phyloP scores from a whole-genome alignment of 2,888 invertebrate genomes.

The Aporophyla nigra region DNA sequence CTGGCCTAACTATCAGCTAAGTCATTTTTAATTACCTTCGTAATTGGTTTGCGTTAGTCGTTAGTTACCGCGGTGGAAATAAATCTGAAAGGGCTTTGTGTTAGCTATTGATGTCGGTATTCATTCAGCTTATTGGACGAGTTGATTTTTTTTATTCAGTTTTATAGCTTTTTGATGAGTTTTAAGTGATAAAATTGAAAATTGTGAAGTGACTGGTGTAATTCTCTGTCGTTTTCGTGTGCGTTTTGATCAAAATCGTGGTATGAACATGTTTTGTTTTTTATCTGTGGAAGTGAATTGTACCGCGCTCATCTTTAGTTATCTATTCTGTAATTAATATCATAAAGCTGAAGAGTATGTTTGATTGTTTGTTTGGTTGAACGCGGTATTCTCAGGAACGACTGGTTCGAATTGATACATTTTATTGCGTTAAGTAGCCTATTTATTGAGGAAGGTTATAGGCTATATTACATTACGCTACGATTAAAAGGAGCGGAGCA shows the following conservation, averaged over 20 bases:
- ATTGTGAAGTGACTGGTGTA: background rate
- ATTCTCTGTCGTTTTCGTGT: background rate
- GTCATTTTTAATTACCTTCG: conserved; percentile 82
- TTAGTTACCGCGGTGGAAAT: conserved; percentile 56
- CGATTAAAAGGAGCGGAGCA: too few relatives aligned
- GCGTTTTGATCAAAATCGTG: background rate
- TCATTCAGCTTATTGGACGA: conserved; percentile 29
- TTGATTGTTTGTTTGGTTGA: too few relatives aligned
- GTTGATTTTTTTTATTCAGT: conserved; percentile 9
- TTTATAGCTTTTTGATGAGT: conserved; percentile 12
- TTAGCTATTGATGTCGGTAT: conserved; percentile 44
- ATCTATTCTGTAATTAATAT: too few relatives aligned
- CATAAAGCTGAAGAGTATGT: too few relatives aligned
- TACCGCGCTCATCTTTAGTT: background rate
- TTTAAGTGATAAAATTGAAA: conserved; percentile 19
- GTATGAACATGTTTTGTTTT: background rate
- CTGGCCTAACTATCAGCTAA: conserved; percentile 79
- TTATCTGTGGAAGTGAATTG: background rate
- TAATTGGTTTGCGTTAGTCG: conserved; percentile 72
- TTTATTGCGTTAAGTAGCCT: too few relatives aligned
- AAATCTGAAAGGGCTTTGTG: conserved; percentile 50
- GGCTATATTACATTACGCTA: too few relatives aligned
- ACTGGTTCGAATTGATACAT: too few relatives aligned
- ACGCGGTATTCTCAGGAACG: too few relatives aligned
- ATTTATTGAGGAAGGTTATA: too few relatives aligned